These are phyloP conservation scores for Dione vanillae DNA, from an alignment of 2,888 invertebrate species.

Conservation along the genomic window DNA sequence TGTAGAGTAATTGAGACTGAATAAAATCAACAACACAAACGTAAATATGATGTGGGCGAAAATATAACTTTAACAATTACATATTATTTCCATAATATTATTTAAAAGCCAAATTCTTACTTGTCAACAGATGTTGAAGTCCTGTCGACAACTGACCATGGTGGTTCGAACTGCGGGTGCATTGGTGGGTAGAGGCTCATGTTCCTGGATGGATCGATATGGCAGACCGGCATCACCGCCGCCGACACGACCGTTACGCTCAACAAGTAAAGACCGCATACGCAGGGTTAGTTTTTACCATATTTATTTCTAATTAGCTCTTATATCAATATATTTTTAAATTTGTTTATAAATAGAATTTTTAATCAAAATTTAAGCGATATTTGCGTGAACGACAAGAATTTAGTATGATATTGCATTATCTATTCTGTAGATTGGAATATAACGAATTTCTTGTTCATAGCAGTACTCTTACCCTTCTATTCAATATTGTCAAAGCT, in stretches of 20 bases:
- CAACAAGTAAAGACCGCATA: slow-evolving; percentile 86
- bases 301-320: background rate
- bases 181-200: slow-evolving; percentile 91
- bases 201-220: slow-evolving; percentile 97
- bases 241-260: slow-evolving; percentile 70
- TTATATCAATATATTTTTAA: background rate
- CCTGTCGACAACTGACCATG: slow-evolving; percentile 94
- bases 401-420: background rate
- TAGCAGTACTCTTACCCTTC: background rate
- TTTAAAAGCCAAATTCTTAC: too few species aligned
- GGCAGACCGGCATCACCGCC: slow-evolving; percentile 95
- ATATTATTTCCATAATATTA: too few species aligned
- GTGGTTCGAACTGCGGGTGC: slow-evolving; percentile 93
- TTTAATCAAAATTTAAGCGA: background rate
- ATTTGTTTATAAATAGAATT: too few species aligned
- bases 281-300: slow-evolving; percentile 81
- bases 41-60: too few species aligned
- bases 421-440: background rate
- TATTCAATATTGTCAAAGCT: slow-evolving; percentile 16
- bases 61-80: background rate
- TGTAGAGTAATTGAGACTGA: too few species aligned
- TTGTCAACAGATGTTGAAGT: slow-evolving; percentile 91
- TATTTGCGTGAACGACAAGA: background rate
- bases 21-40: too few species aligned
- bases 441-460: background rate